Base-by-base conservation (phyloP, 2,113 vertebrate genomes). In the Furnarius figulus region DNA sequence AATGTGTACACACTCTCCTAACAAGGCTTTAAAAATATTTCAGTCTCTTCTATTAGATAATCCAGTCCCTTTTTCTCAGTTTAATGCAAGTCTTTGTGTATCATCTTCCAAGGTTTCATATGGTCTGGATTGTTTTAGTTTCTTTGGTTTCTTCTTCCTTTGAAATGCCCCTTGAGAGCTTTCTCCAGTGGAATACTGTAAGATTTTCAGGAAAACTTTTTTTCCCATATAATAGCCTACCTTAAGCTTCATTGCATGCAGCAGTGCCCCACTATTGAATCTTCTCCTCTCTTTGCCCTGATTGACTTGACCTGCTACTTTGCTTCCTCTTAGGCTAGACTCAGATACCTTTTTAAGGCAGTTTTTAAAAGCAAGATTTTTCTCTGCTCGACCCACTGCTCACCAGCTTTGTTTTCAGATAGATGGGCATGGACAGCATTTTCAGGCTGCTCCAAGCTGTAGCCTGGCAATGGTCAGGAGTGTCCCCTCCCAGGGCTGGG, bases 31-130 rank as follows among this genome's bases (percentile, higher is more conserved):
- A 10, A 80, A 80, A 68, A 24, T 49, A 5, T 10, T 14, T 23
- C 31, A 16, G 3, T 44, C 39, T 46, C 5, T 92, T 87, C 14
- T 58, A 1, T n/a, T 53, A 25, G 55, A 46, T 47, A 77, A 55
- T 2, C 2, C 17, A 7, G 8, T 19, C 6, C 16, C 14, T 71
- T 75, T 49, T 14, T 35, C 66, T 25, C 1, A 0, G 12, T 44
- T 78, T 40, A 56, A 9, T 72, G 20, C 24, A 75, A 49, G 35
- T 42, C 47, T 33, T 71, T 31, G 35, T 30, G 30, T 52, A 77
- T 35, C 16, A 18, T 35, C 12, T 72, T 59, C 55, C 28, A 63
- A 35, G 2, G 5, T 50, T 87, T 91, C 50, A 31, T 6, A 24
- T 22, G 4, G 19, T 61, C 5, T 79, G n/a, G 30, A 31, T 35